Base-by-base conservation (phyloP, 2,888 invertebrate genomes). In the Troglohyphantes excavatus region DNA sequence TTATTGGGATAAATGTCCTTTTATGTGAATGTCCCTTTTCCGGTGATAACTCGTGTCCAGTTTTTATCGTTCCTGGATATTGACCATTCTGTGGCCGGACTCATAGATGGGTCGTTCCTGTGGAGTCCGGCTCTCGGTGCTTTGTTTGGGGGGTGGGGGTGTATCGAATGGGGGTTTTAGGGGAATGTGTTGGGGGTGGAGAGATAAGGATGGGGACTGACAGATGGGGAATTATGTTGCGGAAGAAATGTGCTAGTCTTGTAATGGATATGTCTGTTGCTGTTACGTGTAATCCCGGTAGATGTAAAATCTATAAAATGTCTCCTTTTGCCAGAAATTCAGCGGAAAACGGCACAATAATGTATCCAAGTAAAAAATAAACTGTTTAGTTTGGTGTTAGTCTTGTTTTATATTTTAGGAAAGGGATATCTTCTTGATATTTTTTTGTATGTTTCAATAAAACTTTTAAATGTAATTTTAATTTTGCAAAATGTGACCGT, bases 11-110 rank as follows among this genome's bases (percentile, higher is more conserved):
- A 13, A 19, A 23, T 65, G 33, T 33, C 33, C 68, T 19, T 68
- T 33, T 68, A 33, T 19, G 68, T 9, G 26, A 72, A 72, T 72
- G 72, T 72, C 72, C 43, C 33, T 43, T 17, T 72, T 46, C 72
- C 72, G 72, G 21, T 11, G 72, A 72, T 72, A 43, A 72, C 39
- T 72, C 21, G 39, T 72, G 72, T 72, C 72, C 72, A 39, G 72
- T 43, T 72, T 61, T 43, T 72, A 72, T 72, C 68, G 33, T 27
- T 23, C 23, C 68, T 68, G 29, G 6, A 21, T 21, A 68, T 68
- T 68, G 68, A 68, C 68, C 68, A 68, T n/a, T 68, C 68, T 29
- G 33, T 33, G 19, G 63, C 21, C 59, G 59, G 65, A 65, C 27
- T 26, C 65, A 26, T 65, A 23, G 65, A 27, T 26, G 21, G 68